Percentiles rank a stretch among this genome's conserved stretches.
These are phyloP conservation scores for rabbit (Oryctolagus cuniculus) DNA, from an alignment of 2,113 vertebrate species.

Conservation along the genomic window DNA sequence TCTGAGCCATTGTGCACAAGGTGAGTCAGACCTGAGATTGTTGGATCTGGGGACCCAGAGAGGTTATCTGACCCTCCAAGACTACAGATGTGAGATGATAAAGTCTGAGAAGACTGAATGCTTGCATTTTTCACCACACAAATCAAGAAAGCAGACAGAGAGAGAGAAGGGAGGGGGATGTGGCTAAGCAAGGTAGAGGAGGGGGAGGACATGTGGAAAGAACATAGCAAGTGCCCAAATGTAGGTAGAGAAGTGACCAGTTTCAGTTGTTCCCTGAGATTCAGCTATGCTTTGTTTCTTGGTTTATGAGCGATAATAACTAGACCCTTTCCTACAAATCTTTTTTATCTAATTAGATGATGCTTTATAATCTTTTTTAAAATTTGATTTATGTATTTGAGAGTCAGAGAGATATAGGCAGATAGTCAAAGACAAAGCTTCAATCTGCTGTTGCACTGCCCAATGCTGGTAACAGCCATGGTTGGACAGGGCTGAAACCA, in stretches of 20 bases:
- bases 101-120: not conserved
- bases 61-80: not conserved
- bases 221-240: not conserved
- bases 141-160: not conserved
- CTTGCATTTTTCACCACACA: fast-evolving
- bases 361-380: no score
- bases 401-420: no score
- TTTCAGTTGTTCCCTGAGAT: not conserved
- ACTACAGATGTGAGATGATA: not conserved
- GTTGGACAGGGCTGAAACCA: no score
- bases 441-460: no score
- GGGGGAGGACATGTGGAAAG: no score
- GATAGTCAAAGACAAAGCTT: no score
- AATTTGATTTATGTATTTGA: no score
- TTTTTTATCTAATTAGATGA: no score
- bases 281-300: not conserved
- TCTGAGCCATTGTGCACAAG: not conserved
- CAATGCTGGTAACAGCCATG: no score
- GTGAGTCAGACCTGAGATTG: no score
- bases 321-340: no score
- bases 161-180: not conserved
- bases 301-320: not conserved
- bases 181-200: not conserved
- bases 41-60: no score
- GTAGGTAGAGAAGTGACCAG: fast-evolving